Evolutionary conservation across 1,140 invertebrate genomes (phyloP), one percentile per base, ranked within the genome.

Genomic region (Plectus sambesii): DNA sequence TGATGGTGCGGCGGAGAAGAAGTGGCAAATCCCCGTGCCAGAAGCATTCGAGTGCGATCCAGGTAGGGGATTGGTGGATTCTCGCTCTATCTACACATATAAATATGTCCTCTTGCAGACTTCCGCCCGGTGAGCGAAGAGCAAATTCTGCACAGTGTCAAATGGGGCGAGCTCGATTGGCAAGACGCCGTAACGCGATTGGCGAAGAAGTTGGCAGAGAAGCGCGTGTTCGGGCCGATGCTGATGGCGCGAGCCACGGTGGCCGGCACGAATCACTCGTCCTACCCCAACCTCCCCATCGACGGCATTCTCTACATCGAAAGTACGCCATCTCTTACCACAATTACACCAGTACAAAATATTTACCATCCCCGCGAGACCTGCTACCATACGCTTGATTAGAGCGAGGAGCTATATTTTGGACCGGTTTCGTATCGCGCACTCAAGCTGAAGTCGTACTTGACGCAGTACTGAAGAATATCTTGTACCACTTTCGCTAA

Each of bases 241-340:
- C 53, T 56, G 27, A 56, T 56, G 55, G 56, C 55, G 2, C 45
- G 56, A 33, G 56, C 55, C 6, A 56, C 55, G 3, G 55, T 56
- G n/a, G 55, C 55, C 27, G 55, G 55, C n/a, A 41, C 47, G 12
- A 56, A 56, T 42, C 55, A 56, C 35, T 56, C 55, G 3, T 55
- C 47, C 38, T 56, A 56, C 24, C 33, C 46, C 25, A 56, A 56
- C 24, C 43, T 56, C 48, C 55, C 55, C 33, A 44, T 45, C 27
- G 47, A 54, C 23, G 55, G 55, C 44, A 56, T 56, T 26, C 41
- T 41, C 53, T 56, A 56, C 47, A 56, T 56, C 35, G 46, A 56
- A 55, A 49, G 55, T 56, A 43, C n/a, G 29, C n/a, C n/a, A n/a
- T n/a, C n/a, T n/a, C n/a, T n/a, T n/a, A n/a, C n/a, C n/a, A n/a